Percentiles rank a stretch among this genome's conserved stretches.
Evolutionary conservation across 2,797 vertebrate species (phyloP).

Genomic region (Todus mexicanus): DNA sequence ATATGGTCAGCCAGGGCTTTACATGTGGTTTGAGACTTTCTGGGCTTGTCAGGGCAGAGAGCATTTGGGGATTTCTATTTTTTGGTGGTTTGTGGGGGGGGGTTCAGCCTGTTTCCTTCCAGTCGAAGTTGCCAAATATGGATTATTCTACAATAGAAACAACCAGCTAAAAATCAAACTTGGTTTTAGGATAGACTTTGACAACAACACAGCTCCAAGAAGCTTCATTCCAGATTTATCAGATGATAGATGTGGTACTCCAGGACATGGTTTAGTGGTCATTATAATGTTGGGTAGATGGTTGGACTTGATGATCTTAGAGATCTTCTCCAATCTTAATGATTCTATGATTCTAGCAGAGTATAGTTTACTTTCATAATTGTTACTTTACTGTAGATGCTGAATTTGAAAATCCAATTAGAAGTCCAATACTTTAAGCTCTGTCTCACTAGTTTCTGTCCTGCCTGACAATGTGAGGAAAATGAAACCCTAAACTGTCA

Average conservation of each 20-base stretch:
- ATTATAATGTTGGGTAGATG: no score
- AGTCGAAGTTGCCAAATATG: background rate
- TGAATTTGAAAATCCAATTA: constrained; percentile 8
- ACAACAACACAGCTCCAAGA: background rate
- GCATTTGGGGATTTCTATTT: accelerated
- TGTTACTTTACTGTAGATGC: background rate
- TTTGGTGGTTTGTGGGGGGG: no score
- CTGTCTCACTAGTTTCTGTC: background rate
- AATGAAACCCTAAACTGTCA: background rate
- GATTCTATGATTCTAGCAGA: background rate
- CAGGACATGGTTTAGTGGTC: no score
- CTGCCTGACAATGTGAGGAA: background rate
- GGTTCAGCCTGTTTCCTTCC: background rate
- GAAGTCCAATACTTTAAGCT: background rate
- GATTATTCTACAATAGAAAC: background rate
- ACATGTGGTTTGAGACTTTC: background rate
- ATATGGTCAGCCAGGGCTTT: accelerated
- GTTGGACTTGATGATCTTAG: no score
- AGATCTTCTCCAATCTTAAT: no score
- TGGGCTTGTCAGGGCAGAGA: background rate
- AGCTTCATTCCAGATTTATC: background rate
- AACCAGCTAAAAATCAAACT: background rate
- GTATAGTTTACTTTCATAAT: background rate
- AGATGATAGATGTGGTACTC: no score
- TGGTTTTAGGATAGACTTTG: background rate